Evolutionary conservation across 2,888 invertebrate species (phyloP), one percentile per base, ranked within the genome.

Genomic region (Drosophila mimica): DNA sequence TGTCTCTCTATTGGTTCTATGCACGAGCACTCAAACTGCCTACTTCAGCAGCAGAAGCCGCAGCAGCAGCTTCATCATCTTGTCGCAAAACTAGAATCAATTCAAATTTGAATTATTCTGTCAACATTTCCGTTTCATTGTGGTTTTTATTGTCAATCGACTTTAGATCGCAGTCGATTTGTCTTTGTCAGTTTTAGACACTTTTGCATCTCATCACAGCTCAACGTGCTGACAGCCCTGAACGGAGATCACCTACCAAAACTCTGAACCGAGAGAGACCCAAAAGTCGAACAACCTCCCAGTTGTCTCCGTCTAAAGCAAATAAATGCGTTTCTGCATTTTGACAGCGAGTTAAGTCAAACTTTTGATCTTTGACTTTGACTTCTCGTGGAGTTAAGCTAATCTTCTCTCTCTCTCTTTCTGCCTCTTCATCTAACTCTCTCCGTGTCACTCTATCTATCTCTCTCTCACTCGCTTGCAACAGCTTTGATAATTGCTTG

Each of bases 111-210:
- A 31, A 59, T 74, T 38, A 65, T 72, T 57, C 63, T 77, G 68
- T 60, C 78, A 72, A 73, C 60, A 81, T 85, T 85, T 88, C 78
- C 86, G 83, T 86, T 81, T 83, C 70, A 71, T 73, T 80, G 53
- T 69, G 34, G 63, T 53, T 51, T 53, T 66, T 64, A 68, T 64
- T 61, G 59, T 30, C 68, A 75, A 59, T 68, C 56, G 31, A 54
- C 49, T 46, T 61, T 34, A 56, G 56, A 53, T 66, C 56, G 52
- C 38, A 36, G 13, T 56, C 85, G 33, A 74, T 88, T 81, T 79
- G 72, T 85, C 85, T 80, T 70, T 84, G 89, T 82, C 88, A 83
- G 65, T 33, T 58, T 69, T 66, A 66, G 46, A 82, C 88, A 67
- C 56, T 53, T 84, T 28, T 72, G 71, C 68, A 70, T 78, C 66